Percentiles rank a stretch among this genome's conserved stretches.
Evolutionary conservation across 2,113 vertebrate genomes (phyloP).

Genomic region (Salvelinus alpinus): DNA sequence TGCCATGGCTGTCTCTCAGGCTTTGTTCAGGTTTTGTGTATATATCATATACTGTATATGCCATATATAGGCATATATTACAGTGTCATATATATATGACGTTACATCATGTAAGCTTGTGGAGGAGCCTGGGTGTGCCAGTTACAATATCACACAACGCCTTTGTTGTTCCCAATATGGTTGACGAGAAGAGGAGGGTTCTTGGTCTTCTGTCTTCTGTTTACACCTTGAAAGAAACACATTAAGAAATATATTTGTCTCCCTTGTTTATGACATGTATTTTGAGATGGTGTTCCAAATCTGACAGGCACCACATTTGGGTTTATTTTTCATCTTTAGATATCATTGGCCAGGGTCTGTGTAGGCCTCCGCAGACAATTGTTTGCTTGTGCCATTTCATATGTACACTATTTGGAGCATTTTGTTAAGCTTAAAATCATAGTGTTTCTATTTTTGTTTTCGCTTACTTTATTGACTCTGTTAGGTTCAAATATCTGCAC

Average conservation of each 20-base stretch:
- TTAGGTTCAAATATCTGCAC: background rate
- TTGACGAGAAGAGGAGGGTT: constrained; percentile 40
- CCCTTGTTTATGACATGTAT: constrained; percentile 57
- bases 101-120: constrained; percentile 30
- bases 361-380: constrained; percentile 19
- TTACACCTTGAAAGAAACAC: constrained; percentile 35
- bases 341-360: constrained; percentile 10
- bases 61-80: constrained; percentile 28
- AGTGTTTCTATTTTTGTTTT: background rate
- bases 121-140: constrained; percentile 48
- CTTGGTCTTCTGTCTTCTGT: constrained; percentile 54
- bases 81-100: constrained; percentile 12
- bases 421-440: background rate
- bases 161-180: constrained; percentile 42
- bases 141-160: constrained; percentile 47
- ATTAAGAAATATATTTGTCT: constrained; percentile 63
- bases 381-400: constrained; percentile 31
- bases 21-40: constrained; percentile 46
- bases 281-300: constrained; percentile 54
- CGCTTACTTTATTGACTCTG: background rate
- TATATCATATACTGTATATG: background rate
- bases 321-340: constrained; percentile 47
- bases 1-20: constrained; percentile 24
- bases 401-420: constrained; percentile 3
- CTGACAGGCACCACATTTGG: constrained; percentile 30